A percentile compares a stretch with the other conserved stretches of the same genome.
Evolutionary conservation across 2,113 vertebrate species (phyloP).

Genomic region (Megaleporinus macrocephalus): DNA sequence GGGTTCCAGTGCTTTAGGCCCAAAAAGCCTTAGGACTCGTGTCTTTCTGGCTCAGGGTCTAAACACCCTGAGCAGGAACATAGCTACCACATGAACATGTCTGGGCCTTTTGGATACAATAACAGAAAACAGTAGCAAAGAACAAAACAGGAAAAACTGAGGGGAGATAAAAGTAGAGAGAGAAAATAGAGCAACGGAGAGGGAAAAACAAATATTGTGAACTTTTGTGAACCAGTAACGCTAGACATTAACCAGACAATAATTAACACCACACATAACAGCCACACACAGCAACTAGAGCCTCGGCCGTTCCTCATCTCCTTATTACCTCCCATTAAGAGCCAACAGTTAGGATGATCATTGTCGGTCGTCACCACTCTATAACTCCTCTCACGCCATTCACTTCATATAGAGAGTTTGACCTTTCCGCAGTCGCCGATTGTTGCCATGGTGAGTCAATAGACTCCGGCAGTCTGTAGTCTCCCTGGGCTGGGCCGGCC

Average conservation of each 20-base stretch:
- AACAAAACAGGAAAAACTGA: not conserved
- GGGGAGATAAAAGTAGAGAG: not conserved
- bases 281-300: not conserved
- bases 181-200: not conserved
- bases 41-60: not conserved
- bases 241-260: conserved; percentile 12
- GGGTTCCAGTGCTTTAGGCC: conserved; percentile 33
- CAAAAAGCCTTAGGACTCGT: conserved; percentile 27
- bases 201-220: conserved; percentile 5
- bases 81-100: conserved; percentile 38
- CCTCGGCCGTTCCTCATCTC: conserved; percentile 40
- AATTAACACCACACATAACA: conserved; percentile 41
- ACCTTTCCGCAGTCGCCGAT: conserved; percentile 59
- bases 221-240: conserved; percentile 20
- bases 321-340: conserved; percentile 53
- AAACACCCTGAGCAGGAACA: not conserved
- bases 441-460: conserved; percentile 56
- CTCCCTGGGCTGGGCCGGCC: conserved; percentile 28
- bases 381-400: conserved; percentile 36
- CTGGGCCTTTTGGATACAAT: conserved; percentile 12
- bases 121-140: conserved; percentile 40
- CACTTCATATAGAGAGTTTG: conserved; percentile 57
- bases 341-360: conserved; percentile 42
- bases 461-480: conserved; percentile 22
- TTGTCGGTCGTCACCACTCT: conserved; percentile 37